Percentiles rank a stretch among this genome's conserved stretches.
Evolutionary conservation across 2,888 invertebrate species (phyloP).

Genomic region (Malthinus flaveolus): DNA sequence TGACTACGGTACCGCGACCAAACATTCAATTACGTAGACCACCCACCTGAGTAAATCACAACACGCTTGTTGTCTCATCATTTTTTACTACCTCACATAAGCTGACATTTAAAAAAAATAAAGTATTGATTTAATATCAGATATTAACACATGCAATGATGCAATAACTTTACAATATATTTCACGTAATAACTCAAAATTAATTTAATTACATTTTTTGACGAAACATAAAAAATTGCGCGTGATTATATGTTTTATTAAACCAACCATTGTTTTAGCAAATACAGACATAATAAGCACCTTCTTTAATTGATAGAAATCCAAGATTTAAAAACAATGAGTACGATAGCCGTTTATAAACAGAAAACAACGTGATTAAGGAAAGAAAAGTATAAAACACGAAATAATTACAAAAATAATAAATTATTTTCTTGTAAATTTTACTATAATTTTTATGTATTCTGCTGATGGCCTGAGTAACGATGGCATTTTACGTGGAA

Average conservation of each 20-base stretch:
- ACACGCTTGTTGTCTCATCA: constrained; percentile 36
- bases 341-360: constrained; percentile 35
- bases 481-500: no score
- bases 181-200: not conserved
- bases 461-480: no score
- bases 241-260: constrained; percentile 19
- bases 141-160: constrained; percentile 7
- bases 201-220: constrained; percentile 7
- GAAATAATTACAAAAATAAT: constrained; percentile 1
- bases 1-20: constrained; percentile 43
- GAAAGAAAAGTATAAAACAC: not conserved
- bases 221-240: not conserved
- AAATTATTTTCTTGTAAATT: no score
- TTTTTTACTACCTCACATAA: constrained; percentile 24
- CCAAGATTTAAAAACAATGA: constrained; percentile 43
- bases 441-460: no score
- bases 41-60: constrained; percentile 52
- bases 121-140: not conserved
- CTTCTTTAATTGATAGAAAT: constrained; percentile 44
- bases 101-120: constrained; percentile 7
- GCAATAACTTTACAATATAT: constrained; percentile 6
- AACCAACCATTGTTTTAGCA: constrained; percentile 38
- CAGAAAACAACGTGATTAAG: constrained; percentile 7
- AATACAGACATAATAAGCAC: constrained; percentile 42
- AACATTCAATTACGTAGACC: constrained; percentile 52